A percentile compares a stretch with the other conserved stretches of the same genome.
Conservation (phyloP, 2,797 vertebrate species). For the Moxostoma hubbsi region DNA sequence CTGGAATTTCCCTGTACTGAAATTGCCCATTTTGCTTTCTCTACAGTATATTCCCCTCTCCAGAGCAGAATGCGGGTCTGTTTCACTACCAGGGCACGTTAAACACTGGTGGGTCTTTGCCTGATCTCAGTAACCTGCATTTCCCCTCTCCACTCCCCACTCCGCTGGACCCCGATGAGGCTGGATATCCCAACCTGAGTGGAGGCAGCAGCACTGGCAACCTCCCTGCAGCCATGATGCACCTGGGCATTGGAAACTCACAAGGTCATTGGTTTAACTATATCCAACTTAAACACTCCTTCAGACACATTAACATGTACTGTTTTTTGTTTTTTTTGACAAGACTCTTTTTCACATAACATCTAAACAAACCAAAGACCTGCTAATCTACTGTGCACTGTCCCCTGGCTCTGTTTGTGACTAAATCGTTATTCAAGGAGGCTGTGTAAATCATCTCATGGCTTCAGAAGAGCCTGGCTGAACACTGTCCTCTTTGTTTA, state of each 20-base stretch:
- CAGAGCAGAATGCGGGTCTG: conserved; percentile 80
- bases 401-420: conserved; percentile 4
- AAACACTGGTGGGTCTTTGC: conserved; percentile 88
- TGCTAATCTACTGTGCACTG: background rate
- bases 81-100: conserved; percentile 86
- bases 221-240: conserved; percentile 89
- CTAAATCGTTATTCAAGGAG: conserved; percentile 15
- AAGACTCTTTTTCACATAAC: background rate
- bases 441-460: conserved; percentile 33
- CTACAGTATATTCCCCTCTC: conserved; percentile 84
- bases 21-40: background rate
- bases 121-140: conserved; percentile 89
- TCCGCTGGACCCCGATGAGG: conserved; percentile 82
- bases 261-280: conserved; percentile 71
- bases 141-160: conserved; percentile 85
- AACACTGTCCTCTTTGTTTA: conserved; percentile 58
- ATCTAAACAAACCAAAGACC: conserved; percentile 1
- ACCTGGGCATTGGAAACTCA: conserved; percentile 83
- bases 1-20: background rate
- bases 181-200: conserved; percentile 78
- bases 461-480: background rate
- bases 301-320: background rate
- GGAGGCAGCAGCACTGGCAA: conserved; percentile 86
- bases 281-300: background rate
- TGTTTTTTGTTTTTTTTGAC: conserved; percentile 10